A percentile compares a stretch with the other conserved stretches of the same genome.
These are phyloP conservation scores for Apistogramma diplotaenia DNA, from an alignment of 2,113 vertebrate genomes.

Conservation along the genomic window DNA sequence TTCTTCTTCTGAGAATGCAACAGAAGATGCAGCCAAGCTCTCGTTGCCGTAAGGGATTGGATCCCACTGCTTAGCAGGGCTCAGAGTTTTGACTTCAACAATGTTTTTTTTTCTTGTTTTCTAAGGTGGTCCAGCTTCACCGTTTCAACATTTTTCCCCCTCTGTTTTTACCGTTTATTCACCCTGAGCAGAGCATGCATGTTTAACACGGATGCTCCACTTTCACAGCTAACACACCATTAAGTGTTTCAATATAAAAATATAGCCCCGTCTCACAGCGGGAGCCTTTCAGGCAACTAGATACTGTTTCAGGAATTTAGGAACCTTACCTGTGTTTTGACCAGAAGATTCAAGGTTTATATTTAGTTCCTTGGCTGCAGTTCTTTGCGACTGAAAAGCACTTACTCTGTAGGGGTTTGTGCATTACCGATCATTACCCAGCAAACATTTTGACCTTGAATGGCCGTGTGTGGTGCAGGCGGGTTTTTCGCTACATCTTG, in stretches of 20 bases:
- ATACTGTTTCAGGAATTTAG: neutral
- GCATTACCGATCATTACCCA: neutral
- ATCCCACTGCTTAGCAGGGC: slow-evolving; percentile 11
- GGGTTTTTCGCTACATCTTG: fast-evolving
- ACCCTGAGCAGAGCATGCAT: neutral
- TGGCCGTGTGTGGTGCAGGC: neutral
- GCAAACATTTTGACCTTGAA: neutral
- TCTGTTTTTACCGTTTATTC: neutral
- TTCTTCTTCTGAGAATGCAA: slow-evolving; percentile 24
- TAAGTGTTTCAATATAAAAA: neutral
- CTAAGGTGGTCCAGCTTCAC: slow-evolving; percentile 20
- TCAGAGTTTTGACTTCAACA: slow-evolving; percentile 1
- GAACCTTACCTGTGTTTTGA: neutral
- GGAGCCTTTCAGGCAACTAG: neutral
- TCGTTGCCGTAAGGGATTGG: slow-evolving; percentile 14
- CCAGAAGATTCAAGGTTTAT: neutral
- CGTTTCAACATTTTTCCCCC: neutral
- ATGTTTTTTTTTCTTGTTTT: slow-evolving; percentile 17
- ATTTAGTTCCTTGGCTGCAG: neutral
- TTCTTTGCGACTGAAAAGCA: neutral
- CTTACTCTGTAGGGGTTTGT: neutral
- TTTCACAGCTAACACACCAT: neutral
- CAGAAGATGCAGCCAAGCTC: slow-evolving; percentile 22
- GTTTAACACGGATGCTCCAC: neutral
- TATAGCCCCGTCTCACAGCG: neutral